phyloP scores from a whole-genome alignment of 2,113 vertebrate species.

The Sarotherodon lohbergeri region DNA sequence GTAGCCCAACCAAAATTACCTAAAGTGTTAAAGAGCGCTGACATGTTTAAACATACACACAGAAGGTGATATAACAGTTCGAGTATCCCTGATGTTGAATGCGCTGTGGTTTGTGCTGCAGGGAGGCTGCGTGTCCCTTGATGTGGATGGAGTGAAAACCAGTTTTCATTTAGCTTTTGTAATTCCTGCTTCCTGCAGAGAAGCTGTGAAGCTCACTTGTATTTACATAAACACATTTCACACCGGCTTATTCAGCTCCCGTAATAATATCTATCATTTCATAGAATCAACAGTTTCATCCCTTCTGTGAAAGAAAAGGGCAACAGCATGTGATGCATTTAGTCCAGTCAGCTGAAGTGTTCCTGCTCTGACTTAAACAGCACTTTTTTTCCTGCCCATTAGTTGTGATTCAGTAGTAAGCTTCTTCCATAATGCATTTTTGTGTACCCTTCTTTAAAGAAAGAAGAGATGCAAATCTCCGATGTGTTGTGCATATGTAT shows the following conservation, averaged over 20 bases:
- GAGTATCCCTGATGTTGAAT: background rate
- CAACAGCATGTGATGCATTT: background rate
- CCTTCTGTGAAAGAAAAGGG: background rate
- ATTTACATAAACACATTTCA: slow-evolving; percentile 40
- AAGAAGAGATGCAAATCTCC: slow-evolving; percentile 20
- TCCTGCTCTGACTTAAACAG: background rate
- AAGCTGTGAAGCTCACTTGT: background rate
- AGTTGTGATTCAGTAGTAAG: slow-evolving; percentile 20
- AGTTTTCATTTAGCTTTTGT: background rate
- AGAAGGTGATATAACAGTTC: background rate
- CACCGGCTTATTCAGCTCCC: slow-evolving; percentile 23
- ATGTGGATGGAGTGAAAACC: background rate
- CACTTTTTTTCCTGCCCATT: background rate
- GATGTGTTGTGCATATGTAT: background rate
- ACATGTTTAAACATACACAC: background rate
- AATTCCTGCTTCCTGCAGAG: background rate
- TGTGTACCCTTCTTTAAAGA: background rate
- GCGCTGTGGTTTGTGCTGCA: background rate
- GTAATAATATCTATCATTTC: slow-evolving; percentile 23
- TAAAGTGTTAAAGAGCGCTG: background rate
- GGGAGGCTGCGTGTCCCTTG: background rate
- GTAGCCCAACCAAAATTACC: background rate
- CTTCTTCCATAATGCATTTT: background rate
- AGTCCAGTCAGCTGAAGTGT: background rate
- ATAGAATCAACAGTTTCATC: slow-evolving; percentile 36